Conservation (phyloP, 2,888 invertebrate genomes). For the Tetrapedia diversipes region DNA sequence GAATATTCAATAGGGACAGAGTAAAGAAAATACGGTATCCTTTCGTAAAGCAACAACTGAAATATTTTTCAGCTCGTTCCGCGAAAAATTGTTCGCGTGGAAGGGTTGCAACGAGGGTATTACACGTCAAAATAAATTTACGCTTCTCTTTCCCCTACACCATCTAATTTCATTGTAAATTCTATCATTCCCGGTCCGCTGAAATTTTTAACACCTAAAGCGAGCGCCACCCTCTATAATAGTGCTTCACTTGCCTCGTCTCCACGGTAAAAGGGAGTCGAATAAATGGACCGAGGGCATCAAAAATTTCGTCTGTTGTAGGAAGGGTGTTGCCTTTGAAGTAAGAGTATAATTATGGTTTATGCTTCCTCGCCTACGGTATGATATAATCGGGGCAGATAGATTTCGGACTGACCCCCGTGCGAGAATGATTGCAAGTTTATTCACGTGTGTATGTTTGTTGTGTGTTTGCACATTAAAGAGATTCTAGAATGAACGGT, state of each 20-base stretch:
- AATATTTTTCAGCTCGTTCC: background rate
- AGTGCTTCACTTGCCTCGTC: background rate
- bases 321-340: too few species aligned
- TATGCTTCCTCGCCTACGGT: too few species aligned
- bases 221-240: background rate
- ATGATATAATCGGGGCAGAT: too few species aligned
- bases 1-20: background rate
- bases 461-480: too few species aligned
- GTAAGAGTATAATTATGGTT: too few species aligned
- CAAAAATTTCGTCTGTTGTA: constrained; percentile 8
- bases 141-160: background rate
- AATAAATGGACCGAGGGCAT: too few species aligned
- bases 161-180: background rate
- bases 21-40: background rate
- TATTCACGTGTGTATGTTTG: too few species aligned
- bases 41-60: background rate
- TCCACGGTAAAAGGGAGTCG: too few species aligned
- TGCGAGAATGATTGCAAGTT: too few species aligned
- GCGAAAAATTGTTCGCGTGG: background rate
- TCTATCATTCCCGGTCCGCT: background rate
- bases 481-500: too few species aligned
- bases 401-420: too few species aligned
- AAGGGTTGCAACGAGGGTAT: background rate
- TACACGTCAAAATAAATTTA: background rate
- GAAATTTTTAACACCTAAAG: constrained; percentile 8